phyloP scores from a whole-genome alignment of 2,888 invertebrate species.

The Toxonevra muliebris region DNA sequence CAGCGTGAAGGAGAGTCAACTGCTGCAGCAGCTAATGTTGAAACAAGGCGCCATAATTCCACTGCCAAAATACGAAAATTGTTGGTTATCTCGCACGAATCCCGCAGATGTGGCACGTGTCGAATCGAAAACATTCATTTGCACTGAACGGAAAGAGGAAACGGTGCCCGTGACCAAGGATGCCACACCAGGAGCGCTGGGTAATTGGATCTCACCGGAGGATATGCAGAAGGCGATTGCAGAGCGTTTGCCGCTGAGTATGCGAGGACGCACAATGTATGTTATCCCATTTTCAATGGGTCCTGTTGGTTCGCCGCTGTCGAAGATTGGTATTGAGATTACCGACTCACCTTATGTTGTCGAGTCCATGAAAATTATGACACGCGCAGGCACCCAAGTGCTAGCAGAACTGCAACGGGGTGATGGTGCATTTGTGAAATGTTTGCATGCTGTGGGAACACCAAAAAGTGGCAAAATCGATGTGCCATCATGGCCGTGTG shows the following conservation, averaged over 20 bases:
- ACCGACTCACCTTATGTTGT: conserved; percentile 98
- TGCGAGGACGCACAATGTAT: conserved; percentile 96
- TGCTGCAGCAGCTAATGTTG: conserved; percentile 78
- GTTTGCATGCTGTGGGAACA: conserved; percentile 92
- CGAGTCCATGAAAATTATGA: conserved; percentile 97
- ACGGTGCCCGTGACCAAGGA: conserved; percentile 81
- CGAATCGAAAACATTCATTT: conserved; percentile 95
- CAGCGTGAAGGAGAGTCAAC: conserved; percentile 79
- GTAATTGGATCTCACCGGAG: conserved; percentile 90
- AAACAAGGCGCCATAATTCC: conserved; percentile 81
- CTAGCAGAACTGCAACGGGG: conserved; percentile 68
- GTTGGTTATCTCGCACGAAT: conserved; percentile 94
- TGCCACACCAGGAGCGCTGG: conserved; percentile 85
- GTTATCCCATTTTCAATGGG: conserved; percentile 99
- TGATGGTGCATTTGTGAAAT: conserved; percentile 77
- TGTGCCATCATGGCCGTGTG: conserved; percentile 92
- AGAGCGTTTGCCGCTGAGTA: conserved; percentile 88
- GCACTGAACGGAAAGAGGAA: conserved; percentile 80
- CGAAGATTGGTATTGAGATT: conserved; percentile 96
- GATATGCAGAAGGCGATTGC: conserved; percentile 83
- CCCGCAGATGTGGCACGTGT: conserved; percentile 98
- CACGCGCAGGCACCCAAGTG: conserved; percentile 78
- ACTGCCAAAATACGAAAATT: conserved; percentile 90
- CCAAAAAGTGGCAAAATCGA: conserved; percentile 71
- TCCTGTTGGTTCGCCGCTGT: conserved; percentile 91